Evolutionary conservation across 2,888 invertebrate species (phyloP).

Genomic region (Thera britannica): DNA sequence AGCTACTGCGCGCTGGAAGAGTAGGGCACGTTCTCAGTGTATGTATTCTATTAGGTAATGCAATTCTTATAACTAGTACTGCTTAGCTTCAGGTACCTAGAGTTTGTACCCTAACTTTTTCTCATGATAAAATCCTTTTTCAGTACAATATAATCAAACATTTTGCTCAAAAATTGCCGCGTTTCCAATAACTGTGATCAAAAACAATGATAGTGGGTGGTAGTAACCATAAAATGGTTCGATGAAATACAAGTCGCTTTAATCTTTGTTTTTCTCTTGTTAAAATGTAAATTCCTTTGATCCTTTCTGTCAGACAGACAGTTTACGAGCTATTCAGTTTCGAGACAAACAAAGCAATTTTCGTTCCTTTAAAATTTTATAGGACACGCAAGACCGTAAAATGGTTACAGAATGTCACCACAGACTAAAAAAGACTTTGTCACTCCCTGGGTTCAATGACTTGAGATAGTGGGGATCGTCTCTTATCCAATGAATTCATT

Average conservation of each 20-base stretch:
- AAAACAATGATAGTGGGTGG: slow-evolving; percentile 7
- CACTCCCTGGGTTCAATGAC: slow-evolving; percentile 30
- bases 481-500: slow-evolving; percentile 23
- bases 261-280: slow-evolving; percentile 9
- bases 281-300: slow-evolving; percentile 34
- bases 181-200: neutral
- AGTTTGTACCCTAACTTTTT: too few species aligned
- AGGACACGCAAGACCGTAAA: slow-evolving; percentile 33
- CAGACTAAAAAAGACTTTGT: slow-evolving; percentile 10
- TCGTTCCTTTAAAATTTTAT: slow-evolving; percentile 17
- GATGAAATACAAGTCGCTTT: slow-evolving; percentile 12
- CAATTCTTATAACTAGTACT: too few species aligned
- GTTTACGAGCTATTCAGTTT: slow-evolving; percentile 16
- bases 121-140: too few species aligned
- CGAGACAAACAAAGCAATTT: slow-evolving; percentile 12
- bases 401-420: slow-evolving; percentile 20
- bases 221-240: slow-evolving; percentile 11
- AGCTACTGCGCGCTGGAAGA: too few species aligned
- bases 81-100: too few species aligned
- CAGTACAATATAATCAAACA: too few species aligned
- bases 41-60: too few species aligned
- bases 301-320: slow-evolving; percentile 23
- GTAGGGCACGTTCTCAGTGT: too few species aligned
- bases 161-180: too few species aligned
- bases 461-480: slow-evolving; percentile 31